Conservation (phyloP, 2,888 invertebrate species). For the Mythimna impura region DNA sequence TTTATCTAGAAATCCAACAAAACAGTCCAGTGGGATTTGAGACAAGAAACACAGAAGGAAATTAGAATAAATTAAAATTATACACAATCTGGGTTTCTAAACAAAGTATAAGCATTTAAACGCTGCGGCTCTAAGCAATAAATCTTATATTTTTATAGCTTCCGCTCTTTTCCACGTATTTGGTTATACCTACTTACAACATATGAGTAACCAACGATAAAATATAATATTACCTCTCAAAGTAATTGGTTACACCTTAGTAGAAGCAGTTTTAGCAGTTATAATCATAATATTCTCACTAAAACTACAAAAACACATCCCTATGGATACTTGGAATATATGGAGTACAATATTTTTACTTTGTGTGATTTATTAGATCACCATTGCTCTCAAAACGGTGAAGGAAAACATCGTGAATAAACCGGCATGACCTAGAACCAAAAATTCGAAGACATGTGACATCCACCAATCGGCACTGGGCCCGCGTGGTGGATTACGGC, state of each 20-base stretch:
- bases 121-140: constrained; percentile 35
- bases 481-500: no score
- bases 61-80: constrained; percentile 29
- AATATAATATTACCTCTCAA: constrained; percentile 33
- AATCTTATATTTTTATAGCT: constrained; percentile 53
- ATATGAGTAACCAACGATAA: constrained; percentile 14
- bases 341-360: no score
- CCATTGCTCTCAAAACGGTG: no score
- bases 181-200: constrained; percentile 24
- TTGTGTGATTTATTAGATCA: no score
- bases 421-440: no score
- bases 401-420: no score
- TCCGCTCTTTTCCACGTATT: constrained; percentile 47
- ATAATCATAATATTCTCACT: not conserved
- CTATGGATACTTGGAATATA: not conserved
- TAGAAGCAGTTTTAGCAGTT: not conserved
- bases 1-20: constrained; percentile 9
- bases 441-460: no score
- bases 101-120: constrained; percentile 21
- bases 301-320: not conserved
- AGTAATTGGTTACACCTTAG: constrained; percentile 10
- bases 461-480: no score
- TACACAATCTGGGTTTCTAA: constrained; percentile 16
- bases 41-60: not conserved
- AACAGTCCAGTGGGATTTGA: not conserved